A percentile compares a stretch with the other conserved stretches of the same genome.
Evolutionary conservation across 2,888 invertebrate species (phyloP).

Genomic region (Parthenolecanium corni): DNA sequence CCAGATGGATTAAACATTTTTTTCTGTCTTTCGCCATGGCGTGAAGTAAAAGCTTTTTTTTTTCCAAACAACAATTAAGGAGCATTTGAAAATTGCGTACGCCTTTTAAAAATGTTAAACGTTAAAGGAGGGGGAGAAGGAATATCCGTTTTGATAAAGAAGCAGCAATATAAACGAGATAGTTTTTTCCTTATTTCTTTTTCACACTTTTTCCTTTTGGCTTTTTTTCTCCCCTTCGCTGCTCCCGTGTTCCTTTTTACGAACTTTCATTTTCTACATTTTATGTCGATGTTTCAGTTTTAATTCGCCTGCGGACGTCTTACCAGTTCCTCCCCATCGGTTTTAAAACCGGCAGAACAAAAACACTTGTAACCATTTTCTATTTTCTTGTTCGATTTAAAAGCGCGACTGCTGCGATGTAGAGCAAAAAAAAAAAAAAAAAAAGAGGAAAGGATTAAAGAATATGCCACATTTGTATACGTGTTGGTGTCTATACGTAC

Average conservation of each 20-base stretch:
- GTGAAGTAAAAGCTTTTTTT: too few species aligned
- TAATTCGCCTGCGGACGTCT: not conserved
- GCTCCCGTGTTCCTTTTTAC: not conserved
- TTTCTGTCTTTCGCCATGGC: too few species aligned
- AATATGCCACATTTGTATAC: too few species aligned
- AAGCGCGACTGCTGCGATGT: not conserved
- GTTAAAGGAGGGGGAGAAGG: not conserved
- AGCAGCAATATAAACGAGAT: not conserved
- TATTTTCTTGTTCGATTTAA: not conserved
- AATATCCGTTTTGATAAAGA: not conserved
- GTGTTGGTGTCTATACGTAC: too few species aligned
- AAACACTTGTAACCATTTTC: not conserved
- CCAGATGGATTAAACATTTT: too few species aligned
- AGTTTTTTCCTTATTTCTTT: not conserved
- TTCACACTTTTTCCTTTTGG: not conserved
- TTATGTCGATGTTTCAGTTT: not conserved
- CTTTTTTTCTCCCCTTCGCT: too few species aligned
- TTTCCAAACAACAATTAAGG: not conserved
- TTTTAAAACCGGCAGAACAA: not conserved
- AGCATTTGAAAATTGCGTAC: not conserved
- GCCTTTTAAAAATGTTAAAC: not conserved
- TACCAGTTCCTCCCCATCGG: not conserved
- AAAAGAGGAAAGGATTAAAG: not conserved
- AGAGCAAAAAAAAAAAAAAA: not conserved
- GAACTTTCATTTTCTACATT: not conserved